Evolutionary conservation across 2,797 vertebrate genomes (phyloP).

Genomic region (Hipposideros larvatus): DNA sequence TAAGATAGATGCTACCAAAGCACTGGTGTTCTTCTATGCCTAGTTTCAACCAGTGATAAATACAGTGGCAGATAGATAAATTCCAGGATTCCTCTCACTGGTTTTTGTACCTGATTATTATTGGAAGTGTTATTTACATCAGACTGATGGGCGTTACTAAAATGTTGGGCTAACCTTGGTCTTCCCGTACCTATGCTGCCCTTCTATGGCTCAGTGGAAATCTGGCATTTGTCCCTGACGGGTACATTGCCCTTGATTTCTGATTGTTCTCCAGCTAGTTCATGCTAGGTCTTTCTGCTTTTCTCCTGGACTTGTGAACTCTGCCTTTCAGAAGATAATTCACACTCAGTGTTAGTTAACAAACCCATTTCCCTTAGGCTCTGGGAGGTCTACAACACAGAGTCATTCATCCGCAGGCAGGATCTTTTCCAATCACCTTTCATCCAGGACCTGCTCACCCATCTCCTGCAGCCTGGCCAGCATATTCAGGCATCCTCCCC

Average conservation of each 20-base stretch:
- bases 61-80: neutral
- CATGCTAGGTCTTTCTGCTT: constrained; percentile 8
- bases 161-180: neutral
- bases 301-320: constrained; percentile 41
- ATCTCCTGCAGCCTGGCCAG: constrained; percentile 35
- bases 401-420: constrained; percentile 8
- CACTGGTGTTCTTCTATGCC: neutral
- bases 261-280: constrained; percentile 10
- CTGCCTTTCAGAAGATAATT: constrained; percentile 42
- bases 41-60: neutral
- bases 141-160: neutral
- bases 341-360: neutral
- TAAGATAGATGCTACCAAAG: neutral
- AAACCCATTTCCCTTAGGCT: neutral
- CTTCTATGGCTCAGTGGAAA: neutral
- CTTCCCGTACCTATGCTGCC: neutral
- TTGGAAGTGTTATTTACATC: neutral
- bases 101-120: neutral
- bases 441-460: neutral
- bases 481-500: neutral
- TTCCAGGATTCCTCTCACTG: neutral
- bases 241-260: neutral
- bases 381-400: constrained; percentile 25
- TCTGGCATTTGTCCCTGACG: neutral
- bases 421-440: neutral